Base-by-base conservation (phyloP, 2,797 vertebrate genomes). In the Amazonetta brasiliensis region DNA sequence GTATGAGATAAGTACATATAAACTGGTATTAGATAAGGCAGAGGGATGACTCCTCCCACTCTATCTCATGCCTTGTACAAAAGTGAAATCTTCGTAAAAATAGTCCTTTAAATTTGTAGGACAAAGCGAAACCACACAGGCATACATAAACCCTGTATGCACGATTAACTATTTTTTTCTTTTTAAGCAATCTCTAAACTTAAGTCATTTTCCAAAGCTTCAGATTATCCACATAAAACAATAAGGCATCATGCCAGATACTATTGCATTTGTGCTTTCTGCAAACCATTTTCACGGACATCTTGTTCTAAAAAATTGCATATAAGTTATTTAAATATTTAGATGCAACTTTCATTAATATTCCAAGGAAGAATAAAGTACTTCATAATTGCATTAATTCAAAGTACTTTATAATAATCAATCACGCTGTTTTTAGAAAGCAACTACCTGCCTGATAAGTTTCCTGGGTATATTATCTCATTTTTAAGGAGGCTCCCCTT, bases 11-110 rank as follows among this genome's bases (percentile, higher is more conserved):
- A 86, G 67, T 68, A 91, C 79, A 91, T 43, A 58, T 50, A 94
- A 88, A 28, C 87, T 31, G 69, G 18, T 83, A 75, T 92, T 60
- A 96, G 89, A 84, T 91, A 92, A 93, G 83, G 77, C 76, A 76
- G 83, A 35, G 48, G 64, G 74, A 72, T 90, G 80, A 76, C 85
- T 95, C 96, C 84, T 95, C 90, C 95, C 81, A 79, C 83, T 94
- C 80, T 84, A 73, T 82, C 59, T 92, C 88, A 82, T 77, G 68
- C 69, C 78, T 66, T 77, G 33, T 39, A 92, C 41, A 63, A n/a
- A 67, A 93, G 39, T 48, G 39, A 94, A 94, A 78, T 46, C 28
- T 88, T 71, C 1, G 5, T 72, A 56, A 84, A 84, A 94, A 90
- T 7, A 19, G 73, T 81, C 73, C 52, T 92, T 93, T 59, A 58